Evolutionary conservation across 2,113 vertebrate genomes (phyloP).

Genomic region (Psilopsiagon aurifrons): DNA sequence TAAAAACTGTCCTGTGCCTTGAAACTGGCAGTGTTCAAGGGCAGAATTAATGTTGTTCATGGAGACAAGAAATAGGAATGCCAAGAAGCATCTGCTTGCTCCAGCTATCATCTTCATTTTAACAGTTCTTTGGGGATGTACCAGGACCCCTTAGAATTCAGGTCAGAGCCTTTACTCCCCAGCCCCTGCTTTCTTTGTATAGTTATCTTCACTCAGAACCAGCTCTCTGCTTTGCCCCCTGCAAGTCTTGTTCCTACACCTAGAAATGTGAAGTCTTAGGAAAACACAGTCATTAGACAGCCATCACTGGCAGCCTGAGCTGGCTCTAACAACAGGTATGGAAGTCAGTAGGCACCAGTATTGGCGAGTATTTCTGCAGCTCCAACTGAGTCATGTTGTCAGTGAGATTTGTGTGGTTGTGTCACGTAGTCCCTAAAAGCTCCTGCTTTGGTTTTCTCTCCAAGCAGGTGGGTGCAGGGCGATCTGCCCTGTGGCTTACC

Average conservation of each 20-base stretch:
- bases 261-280: background rate
- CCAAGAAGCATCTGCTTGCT: background rate
- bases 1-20: background rate
- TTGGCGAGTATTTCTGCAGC: background rate
- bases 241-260: background rate
- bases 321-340: background rate
- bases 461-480: background rate
- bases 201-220: background rate
- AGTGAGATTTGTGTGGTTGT: background rate
- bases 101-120: background rate
- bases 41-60: background rate
- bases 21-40: background rate
- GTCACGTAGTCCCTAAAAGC: background rate
- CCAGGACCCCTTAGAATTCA: background rate
- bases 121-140: background rate
- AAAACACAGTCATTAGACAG: background rate
- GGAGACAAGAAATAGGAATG: background rate
- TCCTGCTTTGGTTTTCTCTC: background rate
- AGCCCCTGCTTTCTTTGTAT: background rate
- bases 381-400: background rate
- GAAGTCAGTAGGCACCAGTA: background rate
- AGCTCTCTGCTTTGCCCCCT: background rate
- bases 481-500: background rate
- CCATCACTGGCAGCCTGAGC: background rate
- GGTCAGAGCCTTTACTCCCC: background rate